A percentile compares a stretch with the other conserved stretches of the same genome.
Conservation (phyloP, 64 coral and sea anemone species). For the Orbicella faveolata region DNA sequence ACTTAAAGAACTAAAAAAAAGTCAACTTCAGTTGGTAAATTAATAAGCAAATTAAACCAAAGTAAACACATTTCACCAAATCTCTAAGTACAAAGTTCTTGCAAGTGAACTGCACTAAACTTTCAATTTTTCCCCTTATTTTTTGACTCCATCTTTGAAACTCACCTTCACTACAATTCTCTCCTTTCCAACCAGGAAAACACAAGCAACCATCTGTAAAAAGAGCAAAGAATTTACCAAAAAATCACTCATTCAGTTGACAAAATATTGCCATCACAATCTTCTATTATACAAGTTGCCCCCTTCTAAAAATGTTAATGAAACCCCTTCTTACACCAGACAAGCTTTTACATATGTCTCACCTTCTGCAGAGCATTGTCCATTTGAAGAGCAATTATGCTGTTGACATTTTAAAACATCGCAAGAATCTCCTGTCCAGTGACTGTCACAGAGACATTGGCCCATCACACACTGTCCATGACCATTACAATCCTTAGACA, state of each 20-base stretch:
- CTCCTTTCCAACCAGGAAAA: conserved; percentile 73
- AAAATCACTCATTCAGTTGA: not conserved
- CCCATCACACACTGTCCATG: conserved; percentile 75
- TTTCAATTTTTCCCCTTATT: not conserved
- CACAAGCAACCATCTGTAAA: conserved; percentile 72
- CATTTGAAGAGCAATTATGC: conserved; percentile 71
- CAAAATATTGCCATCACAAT: too few species aligned
- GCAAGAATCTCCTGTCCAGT: conserved; percentile 75
- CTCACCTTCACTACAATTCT: conserved; percentile 54
- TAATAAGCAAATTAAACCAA: too few species aligned
- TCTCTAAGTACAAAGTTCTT: not conserved
- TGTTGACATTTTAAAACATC: conserved; percentile 60
- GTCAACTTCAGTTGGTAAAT: too few species aligned
- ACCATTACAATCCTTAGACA: conserved; percentile 60
- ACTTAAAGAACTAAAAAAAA: too few species aligned
- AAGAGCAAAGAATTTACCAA: not conserved
- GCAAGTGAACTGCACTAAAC: not conserved
- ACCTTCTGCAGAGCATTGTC: conserved; percentile 74
- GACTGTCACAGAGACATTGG: conserved; percentile 75
- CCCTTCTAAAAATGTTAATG: too few species aligned
- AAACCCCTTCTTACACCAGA: not conserved
- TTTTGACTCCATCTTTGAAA: not conserved
- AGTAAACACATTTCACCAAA: too few species aligned
- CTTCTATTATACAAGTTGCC: too few species aligned
- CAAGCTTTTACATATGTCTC: not conserved